A percentile compares a stretch with the other conserved stretches of the same genome.
Evolutionary conservation across 2,888 invertebrate species (phyloP).

Genomic region (Protophormia terraenovae): DNA sequence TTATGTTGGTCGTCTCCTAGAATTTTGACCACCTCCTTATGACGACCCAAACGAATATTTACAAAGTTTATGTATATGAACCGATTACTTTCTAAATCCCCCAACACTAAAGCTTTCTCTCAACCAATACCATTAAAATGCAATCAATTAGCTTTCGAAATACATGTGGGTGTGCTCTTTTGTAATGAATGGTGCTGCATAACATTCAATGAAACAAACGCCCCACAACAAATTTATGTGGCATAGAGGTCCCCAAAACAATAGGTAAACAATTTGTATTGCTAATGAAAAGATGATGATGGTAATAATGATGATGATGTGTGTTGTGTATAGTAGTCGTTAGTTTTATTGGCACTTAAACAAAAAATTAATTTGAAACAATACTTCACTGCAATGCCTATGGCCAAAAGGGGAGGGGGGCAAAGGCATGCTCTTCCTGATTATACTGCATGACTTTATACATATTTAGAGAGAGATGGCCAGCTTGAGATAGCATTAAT

Average conservation of each 20-base stretch:
- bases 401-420: neutral
- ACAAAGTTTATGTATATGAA: too few species aligned
- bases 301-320: neutral
- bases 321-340: neutral
- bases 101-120: neutral
- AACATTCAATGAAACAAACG: slow-evolving; percentile 33
- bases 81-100: too few species aligned
- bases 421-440: too few species aligned
- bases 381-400: slow-evolving; percentile 2
- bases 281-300: neutral
- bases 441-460: too few species aligned
- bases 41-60: too few species aligned
- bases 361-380: slow-evolving; percentile 43
- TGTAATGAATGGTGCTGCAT: slow-evolving; percentile 2
- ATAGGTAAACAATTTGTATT: slow-evolving; percentile 2
- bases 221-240: neutral
- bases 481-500: slow-evolving; percentile 14
- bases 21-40: too few species aligned
- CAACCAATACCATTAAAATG: slow-evolving; percentile 14
- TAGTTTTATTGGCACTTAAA: slow-evolving; percentile 22
- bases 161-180: slow-evolving; percentile 61
- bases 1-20: too few species aligned
- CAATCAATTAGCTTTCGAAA: slow-evolving; percentile 53
- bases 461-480: slow-evolving; percentile 43
- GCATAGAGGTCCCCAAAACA: neutral